phyloP scores from a whole-genome alignment of 2,888 invertebrate genomes.

The Pecten maximus region DNA sequence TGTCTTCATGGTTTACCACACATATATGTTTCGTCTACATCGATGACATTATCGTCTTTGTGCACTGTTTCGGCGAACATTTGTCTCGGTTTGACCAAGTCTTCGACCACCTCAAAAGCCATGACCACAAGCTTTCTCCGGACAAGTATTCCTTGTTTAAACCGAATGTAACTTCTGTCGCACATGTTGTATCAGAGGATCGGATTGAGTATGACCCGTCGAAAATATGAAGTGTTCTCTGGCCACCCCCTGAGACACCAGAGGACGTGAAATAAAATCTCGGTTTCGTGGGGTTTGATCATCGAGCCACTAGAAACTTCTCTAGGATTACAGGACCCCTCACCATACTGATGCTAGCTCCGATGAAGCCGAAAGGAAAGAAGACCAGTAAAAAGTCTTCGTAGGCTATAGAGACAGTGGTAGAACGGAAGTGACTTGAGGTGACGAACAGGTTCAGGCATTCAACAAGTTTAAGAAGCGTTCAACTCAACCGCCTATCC shows the following conservation, averaged over 20 bases:
- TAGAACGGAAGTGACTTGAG: not conserved
- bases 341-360: slow-evolving; percentile 6
- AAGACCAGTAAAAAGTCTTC: slow-evolving; percentile 16
- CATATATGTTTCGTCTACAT: slow-evolving; percentile 19
- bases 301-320: not conserved
- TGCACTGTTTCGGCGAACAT: not conserved
- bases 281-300: not conserved
- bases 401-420: not conserved
- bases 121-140: slow-evolving; percentile 43
- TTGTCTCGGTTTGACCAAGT: slow-evolving; percentile 35
- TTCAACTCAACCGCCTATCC: slow-evolving; percentile 40
- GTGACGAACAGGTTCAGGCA: slow-evolving; percentile 37
- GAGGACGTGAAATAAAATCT: not conserved
- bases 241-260: too few species aligned
- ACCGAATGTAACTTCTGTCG: slow-evolving; percentile 36
- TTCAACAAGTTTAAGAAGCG: slow-evolving; percentile 36
- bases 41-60: not conserved
- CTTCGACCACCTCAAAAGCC: not conserved
- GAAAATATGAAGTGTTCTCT: too few species aligned
- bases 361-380: slow-evolving; percentile 32
- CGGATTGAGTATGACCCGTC: too few species aligned
- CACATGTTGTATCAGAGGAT: slow-evolving; percentile 31
- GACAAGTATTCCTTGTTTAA: slow-evolving; percentile 40
- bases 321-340: slow-evolving; percentile 18
- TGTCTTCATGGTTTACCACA: slow-evolving; percentile 34